Percentiles rank a stretch among this genome's conserved stretches.
phyloP scores from a whole-genome alignment of 2,113 vertebrate species.

The Hypomesus transpacificus region DNA sequence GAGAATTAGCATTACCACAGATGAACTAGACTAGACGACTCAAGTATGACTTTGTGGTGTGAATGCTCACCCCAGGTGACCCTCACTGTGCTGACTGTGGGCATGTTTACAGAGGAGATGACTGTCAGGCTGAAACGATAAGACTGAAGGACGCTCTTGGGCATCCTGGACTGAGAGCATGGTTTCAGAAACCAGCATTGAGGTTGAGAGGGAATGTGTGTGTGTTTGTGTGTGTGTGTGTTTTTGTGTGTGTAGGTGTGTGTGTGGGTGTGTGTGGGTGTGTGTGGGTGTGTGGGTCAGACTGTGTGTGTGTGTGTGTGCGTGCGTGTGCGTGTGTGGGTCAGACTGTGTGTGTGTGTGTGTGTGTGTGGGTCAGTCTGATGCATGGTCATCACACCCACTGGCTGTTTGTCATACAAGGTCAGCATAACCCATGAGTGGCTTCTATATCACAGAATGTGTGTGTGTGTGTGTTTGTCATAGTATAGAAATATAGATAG shows the following conservation, averaged over 20 bases:
- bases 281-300: not conserved
- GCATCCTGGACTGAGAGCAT: no score
- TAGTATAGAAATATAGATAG: conserved; percentile 7
- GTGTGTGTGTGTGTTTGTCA: conserved; percentile 6
- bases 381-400: conserved; percentile 56
- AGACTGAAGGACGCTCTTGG: no score
- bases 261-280: not conserved
- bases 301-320: not conserved
- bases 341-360: no score
- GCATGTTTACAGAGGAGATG: no score
- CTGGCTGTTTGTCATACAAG: conserved; percentile 50
- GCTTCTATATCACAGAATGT: not conserved
- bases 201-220: not conserved
- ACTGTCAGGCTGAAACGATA: no score
- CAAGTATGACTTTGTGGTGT: no score
- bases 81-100: no score
- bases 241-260: not conserved
- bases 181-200: no score
- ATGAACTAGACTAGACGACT: no score
- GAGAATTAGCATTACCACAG: no score
- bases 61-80: no score
- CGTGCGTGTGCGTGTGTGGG: not conserved
- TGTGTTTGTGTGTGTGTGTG: not conserved
- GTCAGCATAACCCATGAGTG: conserved; percentile 34
- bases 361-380: not conserved